Evolutionary conservation across 2,888 invertebrate genomes (phyloP), one percentile per base, ranked within the genome.

Genomic region (Drosophila parthenogenetica): DNA sequence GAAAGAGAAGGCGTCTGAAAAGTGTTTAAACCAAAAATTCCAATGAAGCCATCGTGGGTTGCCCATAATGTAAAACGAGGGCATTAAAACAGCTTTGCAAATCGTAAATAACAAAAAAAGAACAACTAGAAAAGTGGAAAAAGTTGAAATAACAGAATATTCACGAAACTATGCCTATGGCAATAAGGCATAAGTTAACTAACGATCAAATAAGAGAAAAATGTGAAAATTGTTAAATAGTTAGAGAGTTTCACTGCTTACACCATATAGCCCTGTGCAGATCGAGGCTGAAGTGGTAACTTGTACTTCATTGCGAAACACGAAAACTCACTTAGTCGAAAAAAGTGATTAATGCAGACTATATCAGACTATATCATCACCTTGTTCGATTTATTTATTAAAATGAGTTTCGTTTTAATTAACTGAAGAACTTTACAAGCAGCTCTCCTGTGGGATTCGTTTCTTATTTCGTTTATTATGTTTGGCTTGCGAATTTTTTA

Each of bases 401-500:
- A 57, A 48, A 48, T 63, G 48, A 40, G 35, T 49, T 63, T 54
- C 32, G 54, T 55, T 43, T 61, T 58, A 40, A 63, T 53, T 69
- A 45, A 40, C 45, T 49, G 51, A 46, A 32, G 14, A 51, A 68
- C 60, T 72, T 61, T 43, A 16, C 40, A 39, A 37, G 2, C 73
- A 13, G 32, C 67, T 57, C 62, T 76, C 66, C 48, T 16, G 14
- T 60, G 48, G 8, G 39, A 39, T 51, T 17, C 53, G n/a, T 16
- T 46, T 45, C 16, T 7, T 17, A 22, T 17, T 35, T 14, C 19
- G 16, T 58, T 67, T 55, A 29, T 63, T 40, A 25, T 81, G 81
- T 81, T 62, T 86, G 67, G 70, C 55, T 80, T 77, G 87, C 80
- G 55, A 71, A 55, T 63, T 67, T 80, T 66, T 64, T 50, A n/a